Evolutionary conservation across 2,888 invertebrate genomes (phyloP).

Genomic region (Trachelus iudaicus): DNA sequence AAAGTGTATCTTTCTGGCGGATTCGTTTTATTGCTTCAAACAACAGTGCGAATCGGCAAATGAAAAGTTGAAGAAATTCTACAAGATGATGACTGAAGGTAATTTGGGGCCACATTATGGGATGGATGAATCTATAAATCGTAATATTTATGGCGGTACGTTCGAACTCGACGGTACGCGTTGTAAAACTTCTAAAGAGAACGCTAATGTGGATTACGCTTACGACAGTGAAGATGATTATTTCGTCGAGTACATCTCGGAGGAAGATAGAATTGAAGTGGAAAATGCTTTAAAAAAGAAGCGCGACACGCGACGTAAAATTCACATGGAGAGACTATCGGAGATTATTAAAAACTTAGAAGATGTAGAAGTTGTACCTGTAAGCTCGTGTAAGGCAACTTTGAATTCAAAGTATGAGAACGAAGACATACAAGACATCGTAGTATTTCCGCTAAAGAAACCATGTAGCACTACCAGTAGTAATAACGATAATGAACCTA

Average conservation of each 20-base stretch:
- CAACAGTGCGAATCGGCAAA: constrained; percentile 29
- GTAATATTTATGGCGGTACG: no score
- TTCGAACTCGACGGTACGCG: no score
- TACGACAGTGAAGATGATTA: constrained; percentile 30
- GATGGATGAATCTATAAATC: no score
- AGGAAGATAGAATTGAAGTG: constrained; percentile 33
- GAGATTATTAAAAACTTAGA: constrained; percentile 20
- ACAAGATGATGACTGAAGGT: no score
- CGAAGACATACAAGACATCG: no score
- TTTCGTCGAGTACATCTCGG: constrained; percentile 36
- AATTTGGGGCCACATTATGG: no score
- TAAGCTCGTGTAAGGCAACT: no score
- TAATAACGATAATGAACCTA: no score
- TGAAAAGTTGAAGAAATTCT: background rate
- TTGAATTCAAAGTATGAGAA: no score
- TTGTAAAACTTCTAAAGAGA: background rate
- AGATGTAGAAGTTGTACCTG: no score
- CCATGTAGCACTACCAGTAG: no score
- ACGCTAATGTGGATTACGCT: constrained; percentile 4
- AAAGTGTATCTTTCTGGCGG: constrained; percentile 39
- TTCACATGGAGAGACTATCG: constrained; percentile 3
- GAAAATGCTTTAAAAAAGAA: constrained; percentile 32
- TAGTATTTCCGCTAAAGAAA: no score
- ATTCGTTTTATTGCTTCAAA: constrained; percentile 37
- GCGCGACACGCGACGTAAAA: background rate